These are phyloP conservation scores for Muscicapa adusta DNA, from an alignment of 2,113 vertebrate species.

Conservation along the genomic window DNA sequence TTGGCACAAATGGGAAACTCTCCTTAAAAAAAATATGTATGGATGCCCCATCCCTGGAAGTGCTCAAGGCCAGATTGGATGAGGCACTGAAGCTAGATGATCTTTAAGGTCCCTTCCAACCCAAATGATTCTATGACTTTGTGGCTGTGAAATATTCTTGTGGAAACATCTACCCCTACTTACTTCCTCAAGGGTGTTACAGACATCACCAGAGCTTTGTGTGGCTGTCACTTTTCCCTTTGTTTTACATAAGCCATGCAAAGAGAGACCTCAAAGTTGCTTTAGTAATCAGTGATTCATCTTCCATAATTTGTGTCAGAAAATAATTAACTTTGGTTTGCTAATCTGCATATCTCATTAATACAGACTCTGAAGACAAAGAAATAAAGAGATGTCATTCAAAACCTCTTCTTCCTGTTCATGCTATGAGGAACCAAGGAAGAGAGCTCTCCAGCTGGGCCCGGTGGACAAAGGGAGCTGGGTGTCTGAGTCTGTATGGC, in stretches of 20 bases:
- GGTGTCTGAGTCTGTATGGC: background rate
- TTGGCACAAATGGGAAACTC: background rate
- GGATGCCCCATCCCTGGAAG: background rate
- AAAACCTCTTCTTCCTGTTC: background rate
- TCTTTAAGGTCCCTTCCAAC: background rate
- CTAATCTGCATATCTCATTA: conserved; percentile 43
- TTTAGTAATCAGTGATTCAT: conserved; percentile 42
- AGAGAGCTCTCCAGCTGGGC: background rate
- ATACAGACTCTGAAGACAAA: background rate
- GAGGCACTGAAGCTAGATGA: background rate
- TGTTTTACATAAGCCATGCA: background rate
- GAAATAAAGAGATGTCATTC: conserved; percentile 7
- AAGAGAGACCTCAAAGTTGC: background rate
- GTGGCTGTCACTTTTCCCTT: background rate
- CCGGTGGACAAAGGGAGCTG: background rate
- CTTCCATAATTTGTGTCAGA: conserved; percentile 8
- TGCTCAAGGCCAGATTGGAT: background rate
- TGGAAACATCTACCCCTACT: background rate
- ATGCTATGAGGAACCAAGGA: background rate
- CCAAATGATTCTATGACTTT: background rate
- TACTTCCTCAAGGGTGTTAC: background rate
- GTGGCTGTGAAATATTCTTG: background rate
- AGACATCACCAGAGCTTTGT: background rate
- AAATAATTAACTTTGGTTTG: conserved; percentile 30
- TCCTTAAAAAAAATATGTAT: background rate